Evolutionary conservation across 2,113 vertebrate genomes (phyloP), one percentile per base, ranked within the genome.

Genomic region (Acanthisitta chloris): DNA sequence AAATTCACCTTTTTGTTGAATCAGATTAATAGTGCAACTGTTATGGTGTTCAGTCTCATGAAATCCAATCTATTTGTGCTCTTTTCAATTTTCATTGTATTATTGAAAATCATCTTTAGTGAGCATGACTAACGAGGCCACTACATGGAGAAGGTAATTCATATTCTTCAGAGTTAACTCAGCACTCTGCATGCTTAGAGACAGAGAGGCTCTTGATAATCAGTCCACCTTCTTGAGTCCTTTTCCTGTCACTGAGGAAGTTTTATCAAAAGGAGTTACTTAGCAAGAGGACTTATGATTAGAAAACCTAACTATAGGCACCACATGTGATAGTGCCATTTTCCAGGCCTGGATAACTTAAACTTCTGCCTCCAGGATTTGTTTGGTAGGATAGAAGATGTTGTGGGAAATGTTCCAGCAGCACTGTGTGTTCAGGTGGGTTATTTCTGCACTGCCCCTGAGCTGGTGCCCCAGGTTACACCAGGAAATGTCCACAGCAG

Each of bases 11-110:
- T 92, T 90, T 48, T 36, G 70, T 80, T 62, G 18, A 58, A 42
- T 82, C 74, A 80, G 65, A 91, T 91, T 87, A 71, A 81, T 54
- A 69, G 65, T 84, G 31, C 52, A 91, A 33, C 61, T 64, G 11
- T 64, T 66, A 20, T 8, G 33, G 33, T 91, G 80, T 61, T 92
- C 69, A 76, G 61, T 70, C 89, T 82, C 48, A 78, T 51, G 73
- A 74, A 92, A 91, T 78, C 69, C 57, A 71, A 48, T 81, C 62
- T 86, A 76, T 89, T 96, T 81, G 73, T 83, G 45, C 43, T 90
- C 59, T 86, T 84, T 83, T 72, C 71, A 70, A 61, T 90, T 90
- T 84, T 86, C 31, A 33, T 76, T 85, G 73, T 86, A 45, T 91
- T 89, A 76, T 17, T 84, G 69, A 80, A 80, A 69, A 52, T 59